phyloP scores from a whole-genome alignment of 2,888 invertebrate genomes.

The Euphydryas editha region DNA sequence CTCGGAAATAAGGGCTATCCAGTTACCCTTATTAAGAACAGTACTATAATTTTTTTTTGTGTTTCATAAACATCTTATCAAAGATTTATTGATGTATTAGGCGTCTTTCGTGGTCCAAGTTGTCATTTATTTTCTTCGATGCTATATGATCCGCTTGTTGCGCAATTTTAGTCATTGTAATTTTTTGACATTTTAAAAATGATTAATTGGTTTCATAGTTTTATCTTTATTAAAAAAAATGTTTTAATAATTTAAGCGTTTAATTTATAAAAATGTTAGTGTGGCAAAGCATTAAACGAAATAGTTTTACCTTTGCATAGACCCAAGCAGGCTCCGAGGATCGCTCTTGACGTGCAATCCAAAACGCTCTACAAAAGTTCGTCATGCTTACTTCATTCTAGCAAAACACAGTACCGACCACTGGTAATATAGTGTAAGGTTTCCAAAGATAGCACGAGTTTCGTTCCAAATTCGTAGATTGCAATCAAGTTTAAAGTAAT shows the following conservation, averaged over 20 bases:
- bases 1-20: constrained; percentile 34
- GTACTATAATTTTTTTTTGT: neutral
- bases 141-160: too few species aligned
- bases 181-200: too few species aligned
- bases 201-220: too few species aligned
- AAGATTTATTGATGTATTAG: too few species aligned
- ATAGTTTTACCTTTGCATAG: constrained; percentile 44
- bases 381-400: constrained; percentile 47
- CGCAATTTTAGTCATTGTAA: too few species aligned
- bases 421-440: constrained; percentile 36
- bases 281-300: constrained; percentile 23
- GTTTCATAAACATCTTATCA: neutral
- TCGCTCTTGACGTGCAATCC: constrained; percentile 73
- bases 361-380: constrained; percentile 66
- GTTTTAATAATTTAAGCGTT: too few species aligned
- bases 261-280: too few species aligned
- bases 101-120: too few species aligned
- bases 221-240: too few species aligned
- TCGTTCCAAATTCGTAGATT: constrained; percentile 23
- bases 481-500: constrained; percentile 33
- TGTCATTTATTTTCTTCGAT: too few species aligned
- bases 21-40: constrained; percentile 29
- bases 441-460: constrained; percentile 36
- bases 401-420: constrained; percentile 47
- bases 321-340: constrained; percentile 65